Base-by-base conservation (phyloP, 2,113 vertebrate species). In the Hyla sarda region DNA sequence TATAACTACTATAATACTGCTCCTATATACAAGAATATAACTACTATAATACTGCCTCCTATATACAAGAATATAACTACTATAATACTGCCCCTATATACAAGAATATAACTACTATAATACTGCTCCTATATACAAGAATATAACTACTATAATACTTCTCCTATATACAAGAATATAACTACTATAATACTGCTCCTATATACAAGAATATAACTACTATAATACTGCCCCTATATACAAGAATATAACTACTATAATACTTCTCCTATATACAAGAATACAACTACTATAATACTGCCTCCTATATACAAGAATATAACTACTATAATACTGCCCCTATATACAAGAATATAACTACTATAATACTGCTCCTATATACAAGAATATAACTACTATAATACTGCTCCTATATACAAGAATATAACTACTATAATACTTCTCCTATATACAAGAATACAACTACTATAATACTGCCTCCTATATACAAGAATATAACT, bases 101-200 rank as follows among this genome's bases (percentile, higher is more conserved):
- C 25, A 65, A 30, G 60, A 65, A 65, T 30, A 65, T 65, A 30
- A 65, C 60, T 65, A 65, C 60, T 65, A 65, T 65, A 65, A 65
- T 65, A 65, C 25, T 65, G 13, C 60, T 6, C 25, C 60, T 65
- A 65, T 65, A 17, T 65, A 65, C 60, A 65, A 65, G 60, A 65
- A 65, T 60, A 60, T 60, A 60, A 60, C n/a, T n/a, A 58, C 65
- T 67, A 67, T 34, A 67, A 67, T 67, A 67, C 65, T 32, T 28
- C 65, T 5, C 28, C 60, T 65, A 65, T 69, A 4, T 58, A 58
- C 54, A 58, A n/a, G 54, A 58, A 58, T n/a, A 58, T n/a, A 58
- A n/a, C 23, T 58, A 58, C 54, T 58, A 58, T n/a, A 58, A 58
- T 58, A 23, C 54, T n/a, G 13, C 50, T 16, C 50, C 50, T 52